These are phyloP conservation scores for Enchytraeus crypticus DNA, from an alignment of 2,888 invertebrate genomes.

Conservation along the genomic window DNA sequence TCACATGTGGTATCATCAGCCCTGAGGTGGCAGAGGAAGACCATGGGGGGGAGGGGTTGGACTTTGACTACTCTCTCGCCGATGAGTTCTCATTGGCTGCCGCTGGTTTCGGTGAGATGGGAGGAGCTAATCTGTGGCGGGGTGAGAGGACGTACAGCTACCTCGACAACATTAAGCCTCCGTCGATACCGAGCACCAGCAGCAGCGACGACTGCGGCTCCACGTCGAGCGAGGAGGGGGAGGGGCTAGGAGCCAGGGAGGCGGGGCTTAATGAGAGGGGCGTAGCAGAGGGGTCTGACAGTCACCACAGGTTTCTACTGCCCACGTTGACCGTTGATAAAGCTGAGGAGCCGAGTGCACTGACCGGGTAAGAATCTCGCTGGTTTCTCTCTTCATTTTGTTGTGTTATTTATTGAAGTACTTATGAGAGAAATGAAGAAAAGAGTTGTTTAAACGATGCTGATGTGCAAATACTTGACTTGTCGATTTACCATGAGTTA, in stretches of 20 bases:
- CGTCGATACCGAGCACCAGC: constrained; percentile 45
- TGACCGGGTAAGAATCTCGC: no score
- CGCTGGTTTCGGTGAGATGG: not conserved
- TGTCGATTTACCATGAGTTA: no score
- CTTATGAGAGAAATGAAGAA: no score
- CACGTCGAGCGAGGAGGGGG: constrained; percentile 38
- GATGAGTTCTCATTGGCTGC: not conserved
- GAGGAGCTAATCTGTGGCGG: constrained; percentile 32
- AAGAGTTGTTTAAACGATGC: no score
- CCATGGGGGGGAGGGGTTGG: not conserved
- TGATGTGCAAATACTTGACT: no score
- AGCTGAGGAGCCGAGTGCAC: no score
- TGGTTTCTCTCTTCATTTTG: no score
- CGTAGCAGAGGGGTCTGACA: not conserved
- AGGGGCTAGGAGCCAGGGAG: no score
- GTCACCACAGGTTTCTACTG: not conserved
- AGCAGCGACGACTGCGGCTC: constrained; percentile 45
- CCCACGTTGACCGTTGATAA: no score
- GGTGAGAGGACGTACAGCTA: constrained; percentile 37
- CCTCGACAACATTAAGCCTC: constrained; percentile 43
- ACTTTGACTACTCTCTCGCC: not conserved
- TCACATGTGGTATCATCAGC: constrained; percentile 47
- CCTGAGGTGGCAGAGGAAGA: constrained; percentile 37
- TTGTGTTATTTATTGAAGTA: no score
- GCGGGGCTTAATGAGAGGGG: no score